Evolutionary conservation across 2,113 vertebrate species (phyloP).

Genomic region (Lichenostomus cassidix): DNA sequence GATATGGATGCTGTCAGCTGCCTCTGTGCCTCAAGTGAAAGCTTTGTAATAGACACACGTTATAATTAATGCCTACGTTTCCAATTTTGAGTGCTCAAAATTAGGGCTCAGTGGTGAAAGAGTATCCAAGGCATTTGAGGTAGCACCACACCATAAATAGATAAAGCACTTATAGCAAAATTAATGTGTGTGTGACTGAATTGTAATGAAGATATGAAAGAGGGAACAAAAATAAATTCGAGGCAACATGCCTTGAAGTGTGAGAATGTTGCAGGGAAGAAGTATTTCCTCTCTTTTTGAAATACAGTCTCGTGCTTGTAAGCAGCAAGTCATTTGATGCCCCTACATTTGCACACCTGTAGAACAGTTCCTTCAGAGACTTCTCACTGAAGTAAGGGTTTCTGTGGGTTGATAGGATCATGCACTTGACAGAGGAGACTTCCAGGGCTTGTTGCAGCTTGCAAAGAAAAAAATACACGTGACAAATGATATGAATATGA

Average conservation of each 20-base stretch:
- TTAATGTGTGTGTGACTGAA: neutral
- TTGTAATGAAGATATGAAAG: neutral
- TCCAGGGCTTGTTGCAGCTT: neutral
- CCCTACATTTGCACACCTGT: neutral
- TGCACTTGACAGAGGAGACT: neutral
- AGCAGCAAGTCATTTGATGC: neutral
- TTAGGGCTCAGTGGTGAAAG: neutral
- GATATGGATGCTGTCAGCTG: neutral
- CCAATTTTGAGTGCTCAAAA: neutral
- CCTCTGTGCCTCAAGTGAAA: neutral
- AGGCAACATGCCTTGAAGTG: accelerated
- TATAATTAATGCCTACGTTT: neutral
- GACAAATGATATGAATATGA: neutral
- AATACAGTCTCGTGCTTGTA: neutral
- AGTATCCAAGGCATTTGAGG: neutral
- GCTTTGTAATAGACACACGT: neutral
- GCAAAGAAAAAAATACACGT: neutral
- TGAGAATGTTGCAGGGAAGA: neutral
- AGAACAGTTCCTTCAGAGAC: neutral
- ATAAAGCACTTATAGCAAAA: neutral
- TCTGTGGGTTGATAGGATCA: neutral
- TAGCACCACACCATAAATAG: neutral
- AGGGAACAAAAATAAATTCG: neutral
- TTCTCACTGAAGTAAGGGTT: neutral
- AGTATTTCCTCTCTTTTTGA: neutral